A percentile compares a stretch with the other conserved stretches of the same genome.
Conservation (phyloP, 92 coral and sea anemone genomes). For the Heliopora coerulea region DNA sequence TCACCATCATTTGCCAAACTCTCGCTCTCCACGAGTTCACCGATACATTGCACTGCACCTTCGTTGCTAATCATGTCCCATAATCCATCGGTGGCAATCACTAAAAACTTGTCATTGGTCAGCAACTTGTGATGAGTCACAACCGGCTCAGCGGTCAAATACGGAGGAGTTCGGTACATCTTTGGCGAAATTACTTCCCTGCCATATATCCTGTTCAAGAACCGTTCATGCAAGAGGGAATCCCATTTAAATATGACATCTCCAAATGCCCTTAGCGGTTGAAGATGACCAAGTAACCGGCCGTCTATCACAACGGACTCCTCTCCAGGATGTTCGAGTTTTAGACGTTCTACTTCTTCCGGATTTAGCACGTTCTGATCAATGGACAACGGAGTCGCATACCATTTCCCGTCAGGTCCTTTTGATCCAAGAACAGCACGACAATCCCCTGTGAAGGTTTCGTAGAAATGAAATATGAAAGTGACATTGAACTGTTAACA, state of each 20-base stretch:
- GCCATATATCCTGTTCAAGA: conserved; percentile 86
- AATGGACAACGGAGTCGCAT: conserved; percentile 73
- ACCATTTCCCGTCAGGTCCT: conserved; percentile 73
- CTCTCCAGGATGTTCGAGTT: conserved; percentile 89
- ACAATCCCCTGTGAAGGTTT: conserved; percentile 88
- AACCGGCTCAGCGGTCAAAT: conserved; percentile 95
- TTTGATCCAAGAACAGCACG: conserved; percentile 92
- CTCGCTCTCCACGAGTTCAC: conserved; percentile 67
- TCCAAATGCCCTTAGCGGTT: conserved; percentile 96
- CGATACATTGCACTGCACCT: conserved; percentile 80
- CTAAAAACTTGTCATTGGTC: conserved; percentile 75
- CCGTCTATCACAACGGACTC: conserved; percentile 74
- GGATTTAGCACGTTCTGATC: conserved; percentile 83
- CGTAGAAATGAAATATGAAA: no score
- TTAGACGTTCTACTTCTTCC: conserved; percentile 66
- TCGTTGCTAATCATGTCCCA: conserved; percentile 91
- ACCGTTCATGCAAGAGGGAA: conserved; percentile 77
- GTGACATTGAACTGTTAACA: no score
- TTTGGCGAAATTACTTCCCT: conserved; percentile 90
- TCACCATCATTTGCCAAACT: conserved; percentile 17
- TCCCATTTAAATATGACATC: conserved; percentile 98
- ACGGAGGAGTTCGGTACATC: conserved; percentile 88
- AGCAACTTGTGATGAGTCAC: conserved; percentile 68
- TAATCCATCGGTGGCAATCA: conserved; percentile 94
- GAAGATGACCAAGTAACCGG: conserved; percentile 88